Evolutionary conservation across 2,113 vertebrate species (phyloP), one percentile per base, ranked within the genome.

Genomic region (Epinephelus fuscoguttatus): DNA sequence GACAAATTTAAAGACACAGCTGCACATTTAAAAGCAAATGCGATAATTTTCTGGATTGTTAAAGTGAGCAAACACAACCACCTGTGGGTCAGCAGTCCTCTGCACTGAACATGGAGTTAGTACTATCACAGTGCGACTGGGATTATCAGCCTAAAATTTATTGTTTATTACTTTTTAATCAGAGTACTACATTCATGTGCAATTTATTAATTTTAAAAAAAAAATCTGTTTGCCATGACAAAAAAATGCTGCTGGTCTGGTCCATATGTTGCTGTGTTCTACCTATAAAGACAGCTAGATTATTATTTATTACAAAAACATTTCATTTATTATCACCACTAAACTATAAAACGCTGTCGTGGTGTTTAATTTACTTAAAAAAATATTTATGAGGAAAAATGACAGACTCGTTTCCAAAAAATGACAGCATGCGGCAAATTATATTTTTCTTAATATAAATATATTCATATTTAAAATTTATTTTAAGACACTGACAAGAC

Each of bases 11-110:
- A 74, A 71, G 3, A n/a, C 40, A 27, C 1, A 50, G 1, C 1
- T 14, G 2, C 25, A 25, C 6, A n/a, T 53, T 67, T 49, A 11
- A 70, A 61, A 61, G 40, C 19, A 64, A 83, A 66, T n/a, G 18
- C 1, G 23, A 69, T 47, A 0, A 64, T 64, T 70, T 52, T 21
- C n/a, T 8, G 25, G 13, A 17, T 52, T 23, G 40, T 60, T 80
- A 30, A 78, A 33, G 1, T 45, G 56, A 27, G 68, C 11, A 70
- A 57, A 72, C 27, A 76, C 49, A 84, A 78, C 87, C 89, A 91
- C 89, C 86, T 90, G 91, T 91, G 27, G 91, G 33, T 71, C 77
- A 73, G 33, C 68, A 30, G 37, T 8, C 27, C 52, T 14, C 25
- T n/a, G 2, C 2, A 17, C n/a, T 15, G 1, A 53, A 40, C 45